Evolutionary conservation across 2,888 invertebrate genomes (phyloP).

Genomic region (Pseudococcus jackbeardsleyi): DNA sequence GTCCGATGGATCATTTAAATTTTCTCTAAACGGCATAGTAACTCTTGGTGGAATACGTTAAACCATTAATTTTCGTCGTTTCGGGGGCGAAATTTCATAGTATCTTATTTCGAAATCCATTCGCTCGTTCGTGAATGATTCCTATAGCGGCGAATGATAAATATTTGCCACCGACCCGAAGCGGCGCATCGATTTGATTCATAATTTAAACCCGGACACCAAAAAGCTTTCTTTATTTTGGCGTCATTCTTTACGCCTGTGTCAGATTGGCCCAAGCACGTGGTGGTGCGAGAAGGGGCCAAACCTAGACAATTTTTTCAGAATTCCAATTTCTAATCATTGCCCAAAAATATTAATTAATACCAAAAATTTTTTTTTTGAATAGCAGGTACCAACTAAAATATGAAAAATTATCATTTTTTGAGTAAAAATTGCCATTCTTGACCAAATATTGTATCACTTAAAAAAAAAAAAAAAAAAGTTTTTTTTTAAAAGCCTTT

Average conservation of each 20-base stretch:
- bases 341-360: too few species aligned
- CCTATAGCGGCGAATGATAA: constrained; percentile 16
- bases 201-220: background rate
- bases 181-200: background rate
- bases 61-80: constrained; percentile 53
- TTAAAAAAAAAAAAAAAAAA: too few species aligned
- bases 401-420: too few species aligned
- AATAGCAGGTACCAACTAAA: too few species aligned
- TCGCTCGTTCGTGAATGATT: constrained; percentile 32
- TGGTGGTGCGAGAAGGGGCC: too few species aligned
- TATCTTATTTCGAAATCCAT: constrained; percentile 48
- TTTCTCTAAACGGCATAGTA: constrained; percentile 40
- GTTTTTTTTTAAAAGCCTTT: too few species aligned
- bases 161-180: constrained; percentile 5
- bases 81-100: constrained; percentile 12
- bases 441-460: too few species aligned
- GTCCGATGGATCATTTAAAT: constrained; percentile 46
- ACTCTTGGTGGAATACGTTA: constrained; percentile 54
- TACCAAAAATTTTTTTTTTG: too few species aligned
- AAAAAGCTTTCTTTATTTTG: background rate
- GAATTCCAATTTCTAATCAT: too few species aligned
- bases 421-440: too few species aligned
- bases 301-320: too few species aligned
- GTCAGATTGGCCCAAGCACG: too few species aligned
- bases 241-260: background rate